Percentiles rank a stretch among this genome's conserved stretches.
These are phyloP conservation scores for Sarcoramphus papa DNA, from an alignment of 2,797 vertebrate genomes.

Conservation along the genomic window DNA sequence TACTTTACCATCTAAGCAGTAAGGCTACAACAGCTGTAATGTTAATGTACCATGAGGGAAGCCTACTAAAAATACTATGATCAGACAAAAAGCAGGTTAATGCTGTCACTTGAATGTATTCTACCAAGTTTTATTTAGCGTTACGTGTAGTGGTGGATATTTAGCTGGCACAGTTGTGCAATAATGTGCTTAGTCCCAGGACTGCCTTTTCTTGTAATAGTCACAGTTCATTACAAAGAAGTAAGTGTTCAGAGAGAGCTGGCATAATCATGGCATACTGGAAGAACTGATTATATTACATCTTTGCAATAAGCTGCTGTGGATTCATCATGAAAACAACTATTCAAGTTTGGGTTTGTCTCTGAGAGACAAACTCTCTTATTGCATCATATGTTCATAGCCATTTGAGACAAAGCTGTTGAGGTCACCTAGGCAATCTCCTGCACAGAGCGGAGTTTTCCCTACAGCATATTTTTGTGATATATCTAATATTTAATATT, in stretches of 20 bases:
- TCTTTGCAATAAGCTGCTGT: neutral
- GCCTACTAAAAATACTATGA: neutral
- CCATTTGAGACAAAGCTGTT: neutral
- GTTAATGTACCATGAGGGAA: neutral
- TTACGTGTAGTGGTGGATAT: rapidly evolving
- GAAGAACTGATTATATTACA: neutral
- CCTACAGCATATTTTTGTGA: neutral
- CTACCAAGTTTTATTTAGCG: neutral
- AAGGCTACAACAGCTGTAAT: neutral
- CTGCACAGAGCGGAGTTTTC: neutral
- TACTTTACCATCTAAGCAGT: neutral
- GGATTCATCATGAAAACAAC: neutral
- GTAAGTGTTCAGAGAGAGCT: neutral
- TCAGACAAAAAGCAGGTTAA: neutral
- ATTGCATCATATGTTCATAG: neutral
- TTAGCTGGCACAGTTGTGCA: neutral
- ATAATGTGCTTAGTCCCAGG: neutral
- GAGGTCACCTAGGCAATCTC: neutral
- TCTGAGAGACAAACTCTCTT: neutral
- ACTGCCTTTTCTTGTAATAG: neutral
- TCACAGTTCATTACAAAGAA: neutral
- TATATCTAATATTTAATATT: neutral
- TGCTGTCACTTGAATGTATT: neutral
- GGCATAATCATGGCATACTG: neutral
- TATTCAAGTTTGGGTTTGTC: neutral